Base-by-base conservation (phyloP, 2,113 vertebrate species). In the Heterochromis multidens region DNA sequence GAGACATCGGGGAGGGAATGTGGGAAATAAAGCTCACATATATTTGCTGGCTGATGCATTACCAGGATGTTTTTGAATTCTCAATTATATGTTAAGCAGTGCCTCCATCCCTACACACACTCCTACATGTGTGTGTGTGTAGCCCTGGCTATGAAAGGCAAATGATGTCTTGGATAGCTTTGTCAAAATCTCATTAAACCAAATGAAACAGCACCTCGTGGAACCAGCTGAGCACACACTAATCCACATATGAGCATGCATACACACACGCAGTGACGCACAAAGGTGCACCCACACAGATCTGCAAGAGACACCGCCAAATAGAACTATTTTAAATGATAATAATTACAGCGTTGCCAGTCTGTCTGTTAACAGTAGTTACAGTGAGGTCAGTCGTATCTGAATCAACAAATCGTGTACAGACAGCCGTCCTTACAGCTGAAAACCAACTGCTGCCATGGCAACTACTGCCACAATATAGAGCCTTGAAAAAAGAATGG, bases 121-220 rank as follows among this genome's bases (percentile, higher is more conserved):
- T 35, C 82, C 23, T 67, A 16, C 21, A 31, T 17, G 54, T 65
- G 16, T 84, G 82, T 87, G 83, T 90, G 80, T 89, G 81, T 25
- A 35, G 70, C 77, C 65, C 77, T 40, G 52, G 25, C 61, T 81
- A 85, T 89, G 89, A 91, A 90, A 84, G 77, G 84, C 61, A 94
- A 95, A 95, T 92, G 81, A 91, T 92, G 85, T 87, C 91, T 67
- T 49, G 67, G 77, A 91, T 76, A 80, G 91, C 86, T 95, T 94
- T 94, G 93, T 94, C 92, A 93, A 95, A 96, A 96, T 95, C 95
- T 96, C 94, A 96, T 96, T 96, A 96, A 93, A 89, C 76, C 93
- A 93, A 96, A 96, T 95, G 93, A 95, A 96, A 95, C 90, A 89
- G 89, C 92, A 89, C 79, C 93, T 91, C 82, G 17, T 85, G 77